Evolutionary conservation across 1,140 invertebrate genomes (phyloP), one percentile per base, ranked within the genome.

Genomic region (Nylanderia fulva): DNA sequence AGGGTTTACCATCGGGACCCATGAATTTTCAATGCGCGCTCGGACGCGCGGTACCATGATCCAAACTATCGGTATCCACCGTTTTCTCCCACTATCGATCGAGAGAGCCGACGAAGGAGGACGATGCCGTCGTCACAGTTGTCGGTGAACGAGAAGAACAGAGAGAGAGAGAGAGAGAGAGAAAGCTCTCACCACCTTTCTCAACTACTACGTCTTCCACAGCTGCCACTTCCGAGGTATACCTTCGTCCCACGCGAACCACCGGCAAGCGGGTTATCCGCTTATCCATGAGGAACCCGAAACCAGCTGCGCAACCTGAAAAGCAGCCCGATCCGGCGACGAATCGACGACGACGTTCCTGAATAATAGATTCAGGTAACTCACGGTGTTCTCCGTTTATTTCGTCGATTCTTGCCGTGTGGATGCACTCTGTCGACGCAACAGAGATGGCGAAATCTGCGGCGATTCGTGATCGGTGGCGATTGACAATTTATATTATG

Each of bases 341-440:
- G 61, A 68, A 52, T 29, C 52, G 45, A 48, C 63, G 80, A 45
- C 84, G 58, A n/a, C 33, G 85, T 84, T 60, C 58, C 33, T 90
- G 89, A 90, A 90, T 90, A 90, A 90, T 90, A 77, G 87, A 85
- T 82, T 82, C 66, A 72, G 52, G 52, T 72, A 82, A 82, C 66
- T 82, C 52, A 82, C 36, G n/a, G 66, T 58, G 11, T 42, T 36
- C 66, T 45, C 24, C 39, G 2, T 21, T 21, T 66, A 74, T 60
- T 54, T 48, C 15, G 9, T 36, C 68, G n/a, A 71, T 29, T 18
- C 45, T 48, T 39, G 8, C 29, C 29, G 11, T 9, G n/a, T 11
- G 33, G 24, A 45, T 66, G 68, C 79, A 58, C 21, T 6, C 36
- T n/a, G 11, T 36, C 61, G 33, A 8, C 18, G 15, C 36, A 56